A percentile compares a stretch with the other conserved stretches of the same genome.
Evolutionary conservation across 2,797 vertebrate species (phyloP).

Genomic region (Pyrocephalus nanus): DNA sequence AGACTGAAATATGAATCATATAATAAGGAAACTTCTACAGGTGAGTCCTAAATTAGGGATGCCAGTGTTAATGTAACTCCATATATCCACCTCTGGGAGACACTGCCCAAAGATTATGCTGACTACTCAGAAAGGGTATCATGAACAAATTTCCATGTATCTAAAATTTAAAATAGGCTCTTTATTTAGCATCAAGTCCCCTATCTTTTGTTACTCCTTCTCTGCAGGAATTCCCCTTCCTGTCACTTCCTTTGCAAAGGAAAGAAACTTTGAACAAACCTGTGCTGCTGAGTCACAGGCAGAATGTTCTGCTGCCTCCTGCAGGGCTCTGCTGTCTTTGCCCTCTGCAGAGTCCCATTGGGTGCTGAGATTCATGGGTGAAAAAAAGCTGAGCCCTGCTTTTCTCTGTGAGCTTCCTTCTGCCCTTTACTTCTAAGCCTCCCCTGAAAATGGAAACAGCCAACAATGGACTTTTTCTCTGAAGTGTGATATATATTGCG

Average conservation of each 20-base stretch:
- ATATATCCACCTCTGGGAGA: background rate
- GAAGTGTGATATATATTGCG: background rate
- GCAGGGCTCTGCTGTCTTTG: background rate
- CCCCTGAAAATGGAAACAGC: background rate
- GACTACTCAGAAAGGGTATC: background rate
- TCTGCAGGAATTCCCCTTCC: background rate
- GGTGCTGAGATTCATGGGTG: accelerated
- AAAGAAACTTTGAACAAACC: background rate
- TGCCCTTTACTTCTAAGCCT: background rate
- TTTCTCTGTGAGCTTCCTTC: background rate
- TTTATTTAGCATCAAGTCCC: background rate
- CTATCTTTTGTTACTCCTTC: no score
- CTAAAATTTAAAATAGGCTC: background rate
- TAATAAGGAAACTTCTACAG: background rate
- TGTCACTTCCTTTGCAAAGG: background rate
- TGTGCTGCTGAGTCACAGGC: background rate
- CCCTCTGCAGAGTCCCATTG: accelerated
- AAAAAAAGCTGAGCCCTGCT: accelerated
- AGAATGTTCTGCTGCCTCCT: background rate
- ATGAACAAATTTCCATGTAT: background rate
- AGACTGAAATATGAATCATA: background rate
- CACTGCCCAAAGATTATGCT: background rate
- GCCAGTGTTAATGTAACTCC: background rate
- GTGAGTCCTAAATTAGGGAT: background rate
- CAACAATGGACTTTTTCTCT: background rate